These are phyloP conservation scores for Antheraea assamensis DNA, from an alignment of 2,888 invertebrate species.

Conservation along the genomic window DNA sequence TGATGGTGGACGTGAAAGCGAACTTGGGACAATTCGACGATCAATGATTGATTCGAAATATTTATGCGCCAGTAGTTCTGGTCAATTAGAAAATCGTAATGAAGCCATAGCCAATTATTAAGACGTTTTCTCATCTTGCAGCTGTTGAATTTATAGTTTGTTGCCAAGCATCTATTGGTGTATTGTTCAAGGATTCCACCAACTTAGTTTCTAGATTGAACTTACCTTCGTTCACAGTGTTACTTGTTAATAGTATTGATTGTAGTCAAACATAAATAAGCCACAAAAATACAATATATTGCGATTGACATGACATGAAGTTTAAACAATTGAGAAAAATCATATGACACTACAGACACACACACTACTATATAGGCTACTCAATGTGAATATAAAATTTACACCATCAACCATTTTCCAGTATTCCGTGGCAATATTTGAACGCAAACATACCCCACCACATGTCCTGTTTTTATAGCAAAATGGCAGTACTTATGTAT, in stretches of 20 bases:
- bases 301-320: no score
- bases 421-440: background rate
- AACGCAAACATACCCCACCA: background rate
- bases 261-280: no score
- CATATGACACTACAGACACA: background rate
- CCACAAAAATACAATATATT: no score
- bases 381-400: background rate
- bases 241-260: no score
- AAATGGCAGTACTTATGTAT: background rate
- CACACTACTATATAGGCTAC: background rate
- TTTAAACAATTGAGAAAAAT: no score
- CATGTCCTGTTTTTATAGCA: background rate
- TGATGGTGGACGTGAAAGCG: no score
- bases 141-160: background rate
- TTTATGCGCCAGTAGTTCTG: no score
- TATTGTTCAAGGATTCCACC: background rate
- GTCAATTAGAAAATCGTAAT: no score
- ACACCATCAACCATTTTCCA: background rate
- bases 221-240: background rate
- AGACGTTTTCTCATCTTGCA: background rate
- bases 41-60: no score
- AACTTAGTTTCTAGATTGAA: background rate
- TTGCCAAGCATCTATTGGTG: background rate
- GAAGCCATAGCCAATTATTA: background rate
- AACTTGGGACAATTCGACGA: no score